These are phyloP conservation scores for Aporrectodea caliginosa DNA, from an alignment of 1,140 invertebrate genomes.

Conservation along the genomic window DNA sequence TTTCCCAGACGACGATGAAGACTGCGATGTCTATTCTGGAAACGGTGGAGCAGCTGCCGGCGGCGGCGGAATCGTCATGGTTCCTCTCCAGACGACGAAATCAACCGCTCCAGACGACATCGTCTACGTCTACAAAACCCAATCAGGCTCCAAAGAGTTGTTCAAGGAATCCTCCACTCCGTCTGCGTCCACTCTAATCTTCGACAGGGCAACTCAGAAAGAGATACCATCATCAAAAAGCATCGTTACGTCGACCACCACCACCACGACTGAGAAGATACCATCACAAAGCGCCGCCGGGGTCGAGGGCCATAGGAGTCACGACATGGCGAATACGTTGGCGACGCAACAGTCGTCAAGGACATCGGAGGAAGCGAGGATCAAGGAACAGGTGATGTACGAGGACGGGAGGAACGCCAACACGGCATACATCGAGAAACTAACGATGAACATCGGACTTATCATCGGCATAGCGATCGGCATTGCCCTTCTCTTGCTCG, in stretches of 20 bases:
- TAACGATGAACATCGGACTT: conserved; percentile 29
- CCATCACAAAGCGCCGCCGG: neutral
- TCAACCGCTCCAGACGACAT: neutral
- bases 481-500: conserved; percentile 51
- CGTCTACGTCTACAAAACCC: neutral
- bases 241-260: neutral
- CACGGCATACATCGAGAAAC: conserved; percentile 6
- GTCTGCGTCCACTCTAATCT: neutral
- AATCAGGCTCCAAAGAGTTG: too few relatives aligned
- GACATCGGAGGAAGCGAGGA: neutral
- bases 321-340: neutral
- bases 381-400: neutral
- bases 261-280: neutral
- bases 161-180: neutral
- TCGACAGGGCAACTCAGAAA: neutral
- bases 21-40: neutral
- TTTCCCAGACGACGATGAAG: neutral
- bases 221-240: too few relatives aligned
- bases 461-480: conserved; percentile 31
- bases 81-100: neutral
- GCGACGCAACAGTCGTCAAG: neutral
- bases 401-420: neutral
- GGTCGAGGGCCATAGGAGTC: neutral
- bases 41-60: too few relatives aligned
- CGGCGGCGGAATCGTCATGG: neutral